Evolutionary conservation across 2,113 vertebrate species (phyloP), one percentile per base, ranked within the genome.

Genomic region (Chloebia gouldiae): DNA sequence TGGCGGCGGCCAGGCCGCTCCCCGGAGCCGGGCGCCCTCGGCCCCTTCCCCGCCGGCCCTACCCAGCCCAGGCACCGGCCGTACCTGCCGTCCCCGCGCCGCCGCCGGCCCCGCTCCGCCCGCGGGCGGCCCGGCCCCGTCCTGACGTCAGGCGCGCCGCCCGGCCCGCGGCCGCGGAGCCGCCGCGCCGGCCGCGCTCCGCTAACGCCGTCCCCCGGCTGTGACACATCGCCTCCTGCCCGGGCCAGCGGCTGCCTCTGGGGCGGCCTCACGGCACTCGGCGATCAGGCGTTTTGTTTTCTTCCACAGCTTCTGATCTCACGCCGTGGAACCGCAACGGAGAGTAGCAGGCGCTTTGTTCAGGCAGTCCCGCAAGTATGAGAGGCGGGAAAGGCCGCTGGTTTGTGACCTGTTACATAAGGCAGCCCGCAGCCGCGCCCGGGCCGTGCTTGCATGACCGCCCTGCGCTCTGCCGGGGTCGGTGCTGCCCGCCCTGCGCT

Each of bases 361-460:
- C 8, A 6, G 39, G 64, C 27, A 2, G 15, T 10, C 44, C 20
- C 20, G 20, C 44, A 17, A 6, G 65, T 1, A 1, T 2, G 17
- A 3, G 10, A 27, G 76, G 51, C 16, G 3, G 51, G 6, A 18
- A 16, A 13, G 60, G 61, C 15, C 33, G 35, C 20, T 12, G 40
- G 4, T 2, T 12, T 4, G 50, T 10, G 64, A 7, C 2, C 45
- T 30, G 7, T 47, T 57, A 3, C 2, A 5, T 20, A 21, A 68
- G 59, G 12, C 51, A 3, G 60, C 3, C 53, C 0, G 15, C 23
- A 24, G 27, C 50, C 17, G 37, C 15, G 7, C 25, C 57, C 4
- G 2, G 3, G 63, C 12, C 3, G 2, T 17, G 45, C 49, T 5
- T 4, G 28, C 44, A 0, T 5, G 35, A 2, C 35, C 12, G 17